Base-by-base conservation (phyloP, 2,888 invertebrate species). In the Scrobipalpa atriplicella region DNA sequence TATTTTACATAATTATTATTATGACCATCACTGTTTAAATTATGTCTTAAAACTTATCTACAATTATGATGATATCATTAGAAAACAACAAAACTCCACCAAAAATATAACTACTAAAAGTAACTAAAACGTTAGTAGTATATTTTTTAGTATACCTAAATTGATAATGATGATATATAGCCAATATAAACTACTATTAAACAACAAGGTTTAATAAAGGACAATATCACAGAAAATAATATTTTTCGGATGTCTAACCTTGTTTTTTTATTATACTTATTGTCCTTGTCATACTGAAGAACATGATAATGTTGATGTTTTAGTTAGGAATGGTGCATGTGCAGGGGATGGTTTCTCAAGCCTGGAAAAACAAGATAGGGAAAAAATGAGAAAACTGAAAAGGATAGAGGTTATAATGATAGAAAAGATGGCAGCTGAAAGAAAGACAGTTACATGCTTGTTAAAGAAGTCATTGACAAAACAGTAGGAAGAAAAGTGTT, bases 331-430 rank as follows among this genome's bases (percentile, higher is more conserved):
- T 21, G 43, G 62, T 41, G 21, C 10, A 29, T 21, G 47, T 41
- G 21, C 47, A 21, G 21, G 47, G 47, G 62, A 19, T 29, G 62
- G 47, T 62, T 62, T 62, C 36, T 29, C 29, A n/a, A 29, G 47
- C 29, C 62, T 62, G 62, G 19, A 62, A 62, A 47, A 21, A 39
- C 2, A 58, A 16, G n/a, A 58, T 58, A 10, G 9, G 6, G 21
- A 38, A 9, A 29, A n/a, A 16, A 16, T 5, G 16, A n/a, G 47
- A 47, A 47, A 47, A n/a, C 6, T 47, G 47, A 47, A 47, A 47
- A 47, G 1, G 5, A 13, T 43, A 43, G 5, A 1, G 6, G n/a
- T n/a, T n/a, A 47, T 29, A 16, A 0, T 16, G 16, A 47, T 16
- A 47, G 16, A 47, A 16, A 16, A 13, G 11, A 13, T 43, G 13